Evolutionary conservation across 2,797 vertebrate genomes (phyloP).

Genomic region (Peromyscus melanophrys): DNA sequence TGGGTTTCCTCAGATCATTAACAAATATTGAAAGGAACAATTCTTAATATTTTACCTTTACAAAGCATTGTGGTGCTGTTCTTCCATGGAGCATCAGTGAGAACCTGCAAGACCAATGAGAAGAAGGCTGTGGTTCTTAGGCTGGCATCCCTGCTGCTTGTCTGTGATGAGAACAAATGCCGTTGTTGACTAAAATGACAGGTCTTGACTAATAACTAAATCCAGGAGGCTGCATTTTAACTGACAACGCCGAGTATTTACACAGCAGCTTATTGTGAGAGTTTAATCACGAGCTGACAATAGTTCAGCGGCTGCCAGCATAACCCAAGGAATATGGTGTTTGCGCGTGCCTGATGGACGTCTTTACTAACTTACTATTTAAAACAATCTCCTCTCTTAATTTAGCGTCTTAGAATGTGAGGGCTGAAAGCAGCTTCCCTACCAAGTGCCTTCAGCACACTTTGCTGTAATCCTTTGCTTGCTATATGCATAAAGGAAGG

Average conservation of each 20-base stretch:
- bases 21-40: slow-evolving; percentile 78
- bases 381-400: neutral
- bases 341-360: neutral
- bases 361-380: neutral
- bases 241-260: slow-evolving; percentile 61
- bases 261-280: slow-evolving; percentile 5
- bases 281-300: slow-evolving; percentile 50
- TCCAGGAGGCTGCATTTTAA: neutral
- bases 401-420: neutral
- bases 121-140: neutral
- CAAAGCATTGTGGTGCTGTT: neutral
- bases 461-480: neutral
- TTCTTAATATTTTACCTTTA: slow-evolving; percentile 28
- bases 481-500: neutral
- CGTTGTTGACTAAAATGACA: slow-evolving; percentile 62
- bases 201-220: slow-evolving; percentile 62
- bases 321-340: neutral
- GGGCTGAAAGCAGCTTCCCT: neutral
- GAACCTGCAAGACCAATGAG: neutral
- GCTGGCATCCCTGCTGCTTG: neutral
- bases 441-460: neutral
- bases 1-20: slow-evolving; percentile 78
- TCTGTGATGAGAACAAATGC: slow-evolving; percentile 38
- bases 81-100: neutral
- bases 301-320: neutral